Percentiles rank a stretch among this genome's conserved stretches.
Evolutionary conservation across 2,888 invertebrate species (phyloP).

Genomic region (Temnothorax unifasciatus): DNA sequence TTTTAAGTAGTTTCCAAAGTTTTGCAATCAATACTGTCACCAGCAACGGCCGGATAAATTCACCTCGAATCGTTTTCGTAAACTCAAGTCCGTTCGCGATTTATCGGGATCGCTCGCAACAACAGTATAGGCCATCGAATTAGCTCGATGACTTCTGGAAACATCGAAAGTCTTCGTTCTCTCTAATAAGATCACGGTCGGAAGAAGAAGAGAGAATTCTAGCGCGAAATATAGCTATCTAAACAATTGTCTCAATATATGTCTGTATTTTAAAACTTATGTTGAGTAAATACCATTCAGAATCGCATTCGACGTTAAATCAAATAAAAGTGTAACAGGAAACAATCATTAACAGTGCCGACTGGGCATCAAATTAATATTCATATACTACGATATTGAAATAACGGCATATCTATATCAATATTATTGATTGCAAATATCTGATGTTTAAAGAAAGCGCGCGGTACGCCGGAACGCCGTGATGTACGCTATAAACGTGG

Average conservation of each 20-base stretch:
- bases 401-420: background rate
- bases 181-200: background rate
- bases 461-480: no score
- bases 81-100: constrained; percentile 39
- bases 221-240: background rate
- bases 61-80: constrained; percentile 42
- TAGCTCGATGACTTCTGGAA: constrained; percentile 23
- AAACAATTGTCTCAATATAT: background rate
- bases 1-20: constrained; percentile 66
- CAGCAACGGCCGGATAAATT: constrained; percentile 53
- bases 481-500: background rate
- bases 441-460: background rate
- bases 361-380: background rate
- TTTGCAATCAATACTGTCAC: constrained; percentile 66
- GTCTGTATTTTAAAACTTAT: background rate
- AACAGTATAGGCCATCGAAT: constrained; percentile 42
- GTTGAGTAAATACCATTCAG: background rate
- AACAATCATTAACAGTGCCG: background rate
- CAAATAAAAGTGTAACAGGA: background rate
- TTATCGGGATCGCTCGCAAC: constrained; percentile 44
- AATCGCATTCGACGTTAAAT: background rate
- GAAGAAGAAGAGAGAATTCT: background rate
- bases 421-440: background rate
- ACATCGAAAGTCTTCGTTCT: background rate
- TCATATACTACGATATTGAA: background rate